phyloP scores from a whole-genome alignment of 2,797 vertebrate genomes.

The Gymnocypris eckloni region DNA sequence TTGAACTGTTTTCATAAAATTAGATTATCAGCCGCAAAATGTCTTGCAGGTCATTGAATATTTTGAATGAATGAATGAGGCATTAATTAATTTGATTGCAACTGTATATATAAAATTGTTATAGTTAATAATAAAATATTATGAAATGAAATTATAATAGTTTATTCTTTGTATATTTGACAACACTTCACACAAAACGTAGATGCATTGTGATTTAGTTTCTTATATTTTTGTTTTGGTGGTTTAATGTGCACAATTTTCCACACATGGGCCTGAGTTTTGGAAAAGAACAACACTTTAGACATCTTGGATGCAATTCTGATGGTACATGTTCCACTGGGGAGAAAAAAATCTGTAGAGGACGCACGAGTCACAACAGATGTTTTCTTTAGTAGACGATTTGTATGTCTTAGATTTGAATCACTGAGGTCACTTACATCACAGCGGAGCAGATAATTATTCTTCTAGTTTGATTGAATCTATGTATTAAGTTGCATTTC shows the following conservation, averaged over 20 bases:
- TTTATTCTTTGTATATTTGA: background rate
- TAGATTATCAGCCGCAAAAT: background rate
- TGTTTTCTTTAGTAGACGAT: constrained; percentile 16
- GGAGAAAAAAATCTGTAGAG: constrained; percentile 2
- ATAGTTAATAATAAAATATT: background rate
- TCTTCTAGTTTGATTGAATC: background rate
- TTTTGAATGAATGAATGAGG: background rate
- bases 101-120: background rate
- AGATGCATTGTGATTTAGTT: background rate
- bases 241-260: constrained; percentile 5
- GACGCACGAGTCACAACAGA: background rate
- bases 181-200: background rate
- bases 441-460: background rate
- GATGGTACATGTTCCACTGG: background rate
- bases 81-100: background rate
- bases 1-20: background rate
- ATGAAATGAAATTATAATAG: background rate
- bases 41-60: background rate
- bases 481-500: background rate
- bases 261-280: background rate
- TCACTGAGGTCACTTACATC: background rate
- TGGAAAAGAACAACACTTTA: background rate
- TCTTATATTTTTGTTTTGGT: constrained; percentile 9
- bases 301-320: background rate
- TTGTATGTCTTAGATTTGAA: constrained; percentile 12